These are phyloP conservation scores for Tanaodytes sp. DNA, from an alignment of 2,888 invertebrate genomes.

Conservation along the genomic window DNA sequence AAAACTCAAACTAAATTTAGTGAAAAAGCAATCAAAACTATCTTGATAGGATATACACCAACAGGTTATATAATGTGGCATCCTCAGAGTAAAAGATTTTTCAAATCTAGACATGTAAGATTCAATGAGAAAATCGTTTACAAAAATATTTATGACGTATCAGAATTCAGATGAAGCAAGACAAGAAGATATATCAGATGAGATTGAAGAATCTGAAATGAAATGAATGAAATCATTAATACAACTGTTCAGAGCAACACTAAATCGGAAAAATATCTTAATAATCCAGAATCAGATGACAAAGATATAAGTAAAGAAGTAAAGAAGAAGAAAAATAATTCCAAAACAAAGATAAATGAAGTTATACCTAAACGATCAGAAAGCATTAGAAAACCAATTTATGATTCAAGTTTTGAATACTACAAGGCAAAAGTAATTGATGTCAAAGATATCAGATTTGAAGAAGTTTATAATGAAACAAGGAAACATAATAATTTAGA, in stretches of 20 bases:
- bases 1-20: conserved; percentile 37
- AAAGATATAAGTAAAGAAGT: no score
- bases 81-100: conserved; percentile 28
- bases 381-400: conserved; percentile 2
- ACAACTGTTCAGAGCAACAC: no score
- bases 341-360: not conserved
- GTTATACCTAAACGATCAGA: not conserved
- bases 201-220: not conserved
- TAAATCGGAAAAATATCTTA: no score
- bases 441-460: not conserved
- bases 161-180: not conserved
- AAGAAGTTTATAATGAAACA: no score
- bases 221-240: no score
- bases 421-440: conserved; percentile 4
- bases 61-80: conserved; percentile 52
- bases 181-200: conserved; percentile 2
- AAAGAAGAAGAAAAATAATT: no score
- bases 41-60: conserved; percentile 33
- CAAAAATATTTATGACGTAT: no score
- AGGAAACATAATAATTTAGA: not conserved
- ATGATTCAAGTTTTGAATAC: conserved; percentile 9
- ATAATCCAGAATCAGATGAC: not conserved
- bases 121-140: conserved; percentile 25
- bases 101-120: conserved; percentile 36
- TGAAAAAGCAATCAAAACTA: conserved; percentile 18